Base-by-base conservation (phyloP, 2,113 vertebrate species). In the Lucifuga dentata region DNA sequence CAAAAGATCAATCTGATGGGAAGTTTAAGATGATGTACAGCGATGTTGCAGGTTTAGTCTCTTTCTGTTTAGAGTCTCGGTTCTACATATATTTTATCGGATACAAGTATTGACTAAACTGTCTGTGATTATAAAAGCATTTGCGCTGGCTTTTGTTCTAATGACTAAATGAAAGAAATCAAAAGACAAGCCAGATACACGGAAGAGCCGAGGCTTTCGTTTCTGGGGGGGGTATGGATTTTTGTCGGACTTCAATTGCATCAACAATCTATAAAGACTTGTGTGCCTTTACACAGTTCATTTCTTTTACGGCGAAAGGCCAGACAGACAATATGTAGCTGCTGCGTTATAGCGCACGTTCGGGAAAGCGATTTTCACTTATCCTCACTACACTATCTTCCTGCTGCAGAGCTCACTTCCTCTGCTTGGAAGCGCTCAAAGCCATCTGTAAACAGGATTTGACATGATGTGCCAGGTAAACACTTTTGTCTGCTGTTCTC, bases 271-370 rank as follows among this genome's bases (percentile, higher is more conserved):
- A 76, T 80, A 77, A 73, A 76, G 57, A 78, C 46, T 68, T 65
- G 56, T 74, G 51, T 59, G 52, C 45, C 73, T 73, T 77, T 67
- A 68, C 58, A 43, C 59, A 24, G 32, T 76, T 76, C 55, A 75
- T 72, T 67, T 63, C 20, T 68, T 83, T 67, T 1, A 58, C 72
- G 76, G 68, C 65, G 71, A 68, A 65, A 55, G 61, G 68, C 74
- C 72, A 78, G 36, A 17, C 11, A 41, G 20, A 20, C 50, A 69
- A 41, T 50, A 43, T 51, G 56, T 41, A 66, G 57, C 60, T 0
- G 11, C 49, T 12, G 48, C 29, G 24, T 19, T 16, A 4, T 9
- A 60, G 50, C 65, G 44, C 19, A 51, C 46, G 29, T 41, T 58
- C 49, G 74, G 7, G 20, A 46, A 45, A 62, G 24, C 3, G 17